A percentile compares a stretch with the other conserved stretches of the same genome.
Conservation (phyloP, 2,888 invertebrate species). For the Subacronicta megacephala region DNA sequence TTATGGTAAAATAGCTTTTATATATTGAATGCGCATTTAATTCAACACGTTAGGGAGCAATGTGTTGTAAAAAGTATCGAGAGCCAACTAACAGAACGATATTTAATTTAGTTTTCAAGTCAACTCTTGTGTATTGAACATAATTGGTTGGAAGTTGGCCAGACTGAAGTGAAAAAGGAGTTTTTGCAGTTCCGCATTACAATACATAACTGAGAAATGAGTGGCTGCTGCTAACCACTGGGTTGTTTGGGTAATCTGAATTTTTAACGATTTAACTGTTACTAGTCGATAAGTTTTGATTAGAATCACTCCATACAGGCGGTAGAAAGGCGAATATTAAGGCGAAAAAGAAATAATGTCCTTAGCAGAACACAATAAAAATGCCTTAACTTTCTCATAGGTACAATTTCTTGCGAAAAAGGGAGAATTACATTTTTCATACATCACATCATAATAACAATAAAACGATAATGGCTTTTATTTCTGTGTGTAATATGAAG, state of each 20-base stretch:
- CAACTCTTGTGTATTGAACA: conserved; percentile 40
- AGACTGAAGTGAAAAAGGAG: conserved; percentile 21
- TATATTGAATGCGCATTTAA: conserved; percentile 10
- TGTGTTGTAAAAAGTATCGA: conserved; percentile 41
- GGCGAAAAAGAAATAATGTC: conserved; percentile 38
- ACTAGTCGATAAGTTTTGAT: conserved; percentile 25
- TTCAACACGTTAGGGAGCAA: conserved; percentile 23
- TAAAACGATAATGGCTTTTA: conserved; percentile 60
- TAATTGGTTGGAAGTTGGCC: conserved; percentile 56
- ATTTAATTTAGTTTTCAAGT: conserved; percentile 50
- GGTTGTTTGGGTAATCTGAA: conserved; percentile 7
- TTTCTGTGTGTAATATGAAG: conserved; percentile 46
- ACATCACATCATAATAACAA: conserved; percentile 62
- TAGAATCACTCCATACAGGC: conserved; percentile 10
- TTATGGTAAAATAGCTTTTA: background rate
- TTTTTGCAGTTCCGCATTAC: conserved; percentile 29
- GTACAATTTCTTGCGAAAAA: conserved; percentile 56
- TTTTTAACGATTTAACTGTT: no score
- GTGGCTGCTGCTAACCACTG: conserved; percentile 2
- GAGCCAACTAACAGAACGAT: conserved; percentile 30
- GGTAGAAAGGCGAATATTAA: conserved; percentile 24
- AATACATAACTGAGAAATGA: conserved; percentile 17
- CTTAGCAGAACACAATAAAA: conserved; percentile 53
- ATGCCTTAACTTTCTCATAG: conserved; percentile 57
- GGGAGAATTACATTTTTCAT: conserved; percentile 59